These are phyloP conservation scores for Operophtera brumata DNA, from an alignment of 2,888 invertebrate species.

Conservation along the genomic window DNA sequence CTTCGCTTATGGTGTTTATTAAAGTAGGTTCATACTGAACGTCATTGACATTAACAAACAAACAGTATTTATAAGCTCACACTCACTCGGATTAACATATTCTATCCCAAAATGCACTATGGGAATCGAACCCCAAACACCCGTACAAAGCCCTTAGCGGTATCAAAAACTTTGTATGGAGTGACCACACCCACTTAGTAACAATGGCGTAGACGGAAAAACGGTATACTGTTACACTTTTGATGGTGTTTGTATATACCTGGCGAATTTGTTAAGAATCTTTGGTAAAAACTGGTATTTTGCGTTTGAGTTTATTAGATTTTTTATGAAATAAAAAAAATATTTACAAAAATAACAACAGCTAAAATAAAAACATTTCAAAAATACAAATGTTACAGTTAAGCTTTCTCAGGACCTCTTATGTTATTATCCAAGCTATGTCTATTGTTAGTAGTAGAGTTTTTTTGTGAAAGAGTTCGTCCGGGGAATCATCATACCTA, in stretches of 20 bases:
- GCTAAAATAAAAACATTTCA: too few species aligned
- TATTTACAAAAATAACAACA: too few species aligned
- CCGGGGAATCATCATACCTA: too few species aligned
- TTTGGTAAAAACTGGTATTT: neutral
- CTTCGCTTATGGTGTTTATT: too few species aligned
- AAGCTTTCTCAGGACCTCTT: too few species aligned
- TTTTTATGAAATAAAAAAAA: too few species aligned
- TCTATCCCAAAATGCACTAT: constrained; percentile 12
- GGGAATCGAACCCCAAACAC: constrained; percentile 21
- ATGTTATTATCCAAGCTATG: too few species aligned
- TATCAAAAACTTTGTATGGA: constrained; percentile 22
- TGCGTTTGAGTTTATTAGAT: too few species aligned
- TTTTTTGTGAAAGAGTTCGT: too few species aligned
- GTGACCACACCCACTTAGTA: constrained; percentile 39
- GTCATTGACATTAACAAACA: neutral
- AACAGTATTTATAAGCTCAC: neutral
- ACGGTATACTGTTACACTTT: constrained; percentile 39
- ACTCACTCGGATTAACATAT: constrained; percentile 5
- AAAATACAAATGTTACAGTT: too few species aligned
- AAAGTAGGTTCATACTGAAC: too few species aligned
- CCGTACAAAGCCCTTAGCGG: constrained; percentile 10
- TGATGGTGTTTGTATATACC: constrained; percentile 11
- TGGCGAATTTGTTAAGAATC: neutral
- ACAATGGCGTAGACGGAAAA: constrained; percentile 37
- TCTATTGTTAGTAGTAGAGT: too few species aligned